These are phyloP conservation scores for Melitaea cinxia DNA, from an alignment of 1,140 invertebrate species.

Conservation along the genomic window DNA sequence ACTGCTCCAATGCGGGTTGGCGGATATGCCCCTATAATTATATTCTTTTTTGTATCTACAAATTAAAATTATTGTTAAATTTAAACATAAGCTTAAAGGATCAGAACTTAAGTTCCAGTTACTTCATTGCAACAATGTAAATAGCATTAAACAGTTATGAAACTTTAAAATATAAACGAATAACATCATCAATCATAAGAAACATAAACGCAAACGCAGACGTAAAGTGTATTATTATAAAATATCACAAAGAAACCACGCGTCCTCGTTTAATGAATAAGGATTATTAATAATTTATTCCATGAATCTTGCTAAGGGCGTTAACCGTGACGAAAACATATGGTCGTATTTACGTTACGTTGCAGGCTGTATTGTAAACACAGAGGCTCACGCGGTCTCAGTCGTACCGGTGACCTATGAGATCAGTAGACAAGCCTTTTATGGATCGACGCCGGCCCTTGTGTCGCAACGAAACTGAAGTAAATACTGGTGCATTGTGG, in stretches of 20 bases:
- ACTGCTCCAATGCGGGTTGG: too few species aligned
- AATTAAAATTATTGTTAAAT: too few species aligned
- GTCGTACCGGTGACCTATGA: conserved; percentile 59
- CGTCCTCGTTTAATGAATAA: conserved; percentile 8
- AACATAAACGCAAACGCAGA: not conserved
- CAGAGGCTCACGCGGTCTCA: not conserved
- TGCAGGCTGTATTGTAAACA: conserved; percentile 29
- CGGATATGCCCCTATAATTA: too few species aligned
- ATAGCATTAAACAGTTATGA: too few species aligned
- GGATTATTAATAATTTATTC: conserved; percentile 1
- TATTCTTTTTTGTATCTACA: too few species aligned
- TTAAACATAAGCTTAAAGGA: too few species aligned
- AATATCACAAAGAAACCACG: conserved; percentile 1
- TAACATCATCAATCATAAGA: not conserved
- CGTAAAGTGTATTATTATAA: not conserved
- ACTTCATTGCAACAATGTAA: too few species aligned
- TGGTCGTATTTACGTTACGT: conserved; percentile 25
- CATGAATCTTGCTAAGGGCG: conserved; percentile 13
- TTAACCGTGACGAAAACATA: conserved; percentile 23
- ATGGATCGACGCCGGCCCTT: conserved; percentile 66
- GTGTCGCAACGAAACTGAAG: conserved; percentile 51
- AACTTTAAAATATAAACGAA: not conserved
- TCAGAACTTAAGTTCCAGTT: too few species aligned
- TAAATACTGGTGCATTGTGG: conserved; percentile 34
- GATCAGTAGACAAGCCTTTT: conserved; percentile 66